These are phyloP conservation scores for Hipparchia semele DNA, from an alignment of 2,888 invertebrate species.

Conservation along the genomic window DNA sequence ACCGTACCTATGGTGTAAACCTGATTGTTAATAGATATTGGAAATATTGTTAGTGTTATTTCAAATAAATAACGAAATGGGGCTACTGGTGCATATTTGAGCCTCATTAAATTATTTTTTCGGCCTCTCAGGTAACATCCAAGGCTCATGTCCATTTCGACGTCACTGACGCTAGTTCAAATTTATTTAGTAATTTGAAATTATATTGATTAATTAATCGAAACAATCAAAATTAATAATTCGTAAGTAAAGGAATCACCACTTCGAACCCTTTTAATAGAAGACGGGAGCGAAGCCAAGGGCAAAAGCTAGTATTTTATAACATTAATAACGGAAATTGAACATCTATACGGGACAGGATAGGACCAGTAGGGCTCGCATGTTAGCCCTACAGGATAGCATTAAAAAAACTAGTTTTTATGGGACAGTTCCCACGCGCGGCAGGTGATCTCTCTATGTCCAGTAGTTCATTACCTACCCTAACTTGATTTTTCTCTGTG, in stretches of 20 bases:
- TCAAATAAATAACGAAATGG: not conserved
- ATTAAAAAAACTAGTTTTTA: not conserved
- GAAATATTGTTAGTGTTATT: not conserved
- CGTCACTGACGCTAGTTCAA: not conserved
- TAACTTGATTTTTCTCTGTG: not conserved
- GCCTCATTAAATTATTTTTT: no score
- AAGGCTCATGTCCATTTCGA: not conserved
- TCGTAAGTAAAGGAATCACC: no score
- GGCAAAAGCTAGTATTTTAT: no score
- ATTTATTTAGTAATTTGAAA: no score
- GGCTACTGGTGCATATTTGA: not conserved
- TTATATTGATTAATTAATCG: no score
- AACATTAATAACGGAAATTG: not conserved
- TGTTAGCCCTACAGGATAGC: not conserved
- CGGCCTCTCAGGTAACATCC: not conserved
- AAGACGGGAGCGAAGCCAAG: no score
- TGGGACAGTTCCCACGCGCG: conserved; percentile 5
- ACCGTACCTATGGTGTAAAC: no score
- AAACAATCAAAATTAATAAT: no score
- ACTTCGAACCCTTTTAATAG: no score
- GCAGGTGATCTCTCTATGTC: not conserved
- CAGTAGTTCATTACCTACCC: no score
- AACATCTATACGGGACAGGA: not conserved
- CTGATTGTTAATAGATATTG: no score
- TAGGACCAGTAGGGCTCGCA: not conserved